phyloP scores from a whole-genome alignment of 2,797 vertebrate species.

The Alosa sapidissima region DNA sequence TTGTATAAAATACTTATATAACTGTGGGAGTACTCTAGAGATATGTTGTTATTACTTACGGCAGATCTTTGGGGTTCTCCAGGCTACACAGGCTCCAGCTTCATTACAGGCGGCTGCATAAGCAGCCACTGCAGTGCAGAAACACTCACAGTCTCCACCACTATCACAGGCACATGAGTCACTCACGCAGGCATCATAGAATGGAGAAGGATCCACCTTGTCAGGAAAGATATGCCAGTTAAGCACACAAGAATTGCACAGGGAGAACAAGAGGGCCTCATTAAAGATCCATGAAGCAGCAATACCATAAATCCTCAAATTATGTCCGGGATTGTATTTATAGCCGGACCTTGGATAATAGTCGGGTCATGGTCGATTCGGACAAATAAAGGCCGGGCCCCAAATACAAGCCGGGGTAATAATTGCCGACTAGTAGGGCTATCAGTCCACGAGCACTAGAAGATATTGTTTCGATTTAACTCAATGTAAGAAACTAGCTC shows the following conservation, averaged over 20 bases:
- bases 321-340: too few species aligned
- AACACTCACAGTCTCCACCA: constrained; percentile 82
- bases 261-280: neutral
- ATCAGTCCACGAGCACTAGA: too few species aligned
- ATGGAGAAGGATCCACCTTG: constrained; percentile 80
- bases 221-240: neutral
- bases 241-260: neutral
- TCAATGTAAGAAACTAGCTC: too few species aligned
- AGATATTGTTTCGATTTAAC: too few species aligned
- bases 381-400: too few species aligned
- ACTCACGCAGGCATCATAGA: constrained; percentile 79
- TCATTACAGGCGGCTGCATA: constrained; percentile 80
- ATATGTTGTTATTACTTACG: constrained; percentile 65
- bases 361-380: too few species aligned
- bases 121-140: constrained; percentile 82
- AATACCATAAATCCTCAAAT: too few species aligned
- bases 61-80: constrained; percentile 83
- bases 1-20: too few species aligned
- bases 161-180: constrained; percentile 85
- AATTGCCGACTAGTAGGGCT: too few species aligned
- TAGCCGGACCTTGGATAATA: too few species aligned
- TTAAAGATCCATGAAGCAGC: neutral
- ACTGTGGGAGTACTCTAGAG: too few species aligned
- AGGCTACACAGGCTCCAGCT: constrained; percentile 73
- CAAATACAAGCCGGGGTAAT: too few species aligned